Percentiles rank a stretch among this genome's conserved stretches.
Evolutionary conservation across 2,113 vertebrate species (phyloP).

Genomic region (Cyprinus carpio): DNA sequence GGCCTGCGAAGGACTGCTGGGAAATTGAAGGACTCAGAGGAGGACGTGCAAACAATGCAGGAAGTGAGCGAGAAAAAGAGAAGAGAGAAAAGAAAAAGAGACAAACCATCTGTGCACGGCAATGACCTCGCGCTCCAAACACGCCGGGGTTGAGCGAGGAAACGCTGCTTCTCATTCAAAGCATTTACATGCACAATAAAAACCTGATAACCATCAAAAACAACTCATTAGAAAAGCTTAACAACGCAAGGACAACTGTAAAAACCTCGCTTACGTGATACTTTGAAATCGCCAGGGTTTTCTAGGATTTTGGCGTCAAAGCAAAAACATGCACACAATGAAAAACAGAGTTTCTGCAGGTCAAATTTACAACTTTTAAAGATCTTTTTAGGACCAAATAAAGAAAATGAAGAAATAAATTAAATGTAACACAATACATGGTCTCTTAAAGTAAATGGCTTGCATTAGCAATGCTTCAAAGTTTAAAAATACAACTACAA

Average conservation of each 20-base stretch:
- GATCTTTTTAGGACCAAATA: no score
- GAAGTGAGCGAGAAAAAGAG: conserved; percentile 49
- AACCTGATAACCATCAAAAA: not conserved
- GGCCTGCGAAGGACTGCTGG: conserved; percentile 57
- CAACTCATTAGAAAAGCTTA: not conserved
- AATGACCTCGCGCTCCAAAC: conserved; percentile 14
- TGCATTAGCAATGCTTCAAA: no score
- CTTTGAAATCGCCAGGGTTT: not conserved
- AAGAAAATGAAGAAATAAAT: no score
- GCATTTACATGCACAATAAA: conserved; percentile 5
- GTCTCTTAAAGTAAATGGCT: no score
- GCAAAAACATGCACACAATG: not conserved
- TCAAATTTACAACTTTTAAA: not conserved
- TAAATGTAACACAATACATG: no score
- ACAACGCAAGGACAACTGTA: not conserved
- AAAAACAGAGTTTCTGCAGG: not conserved
- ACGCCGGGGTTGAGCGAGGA: not conserved
- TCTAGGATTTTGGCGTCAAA: not conserved
- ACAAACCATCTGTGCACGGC: conserved; percentile 66
- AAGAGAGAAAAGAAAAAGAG: not conserved
- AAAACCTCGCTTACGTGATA: not conserved
- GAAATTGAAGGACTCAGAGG: conserved; percentile 52
- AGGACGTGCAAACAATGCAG: conserved; percentile 54
- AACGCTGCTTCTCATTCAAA: not conserved
- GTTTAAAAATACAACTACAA: no score